Evolutionary conservation across 2,797 vertebrate genomes (phyloP).

Genomic region (Cetoscarus ocellatus): DNA sequence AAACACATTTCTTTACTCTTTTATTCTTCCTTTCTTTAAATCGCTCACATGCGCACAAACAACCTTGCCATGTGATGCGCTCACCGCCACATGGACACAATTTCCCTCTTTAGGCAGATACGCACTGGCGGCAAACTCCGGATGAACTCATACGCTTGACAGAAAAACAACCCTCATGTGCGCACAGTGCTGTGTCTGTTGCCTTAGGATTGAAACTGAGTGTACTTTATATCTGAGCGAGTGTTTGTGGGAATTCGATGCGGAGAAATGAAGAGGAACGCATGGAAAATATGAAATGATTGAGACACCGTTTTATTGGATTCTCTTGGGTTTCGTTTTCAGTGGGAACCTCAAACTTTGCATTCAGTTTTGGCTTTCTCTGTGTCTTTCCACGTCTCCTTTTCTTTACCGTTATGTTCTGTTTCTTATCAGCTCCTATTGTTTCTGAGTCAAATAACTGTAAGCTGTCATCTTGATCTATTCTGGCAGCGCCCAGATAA

Average conservation of each 20-base stretch:
- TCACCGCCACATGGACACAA: conserved; percentile 33
- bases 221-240: neutral
- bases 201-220: conserved; percentile 8
- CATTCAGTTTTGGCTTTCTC: conserved; percentile 24
- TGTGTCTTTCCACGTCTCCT: conserved; percentile 12
- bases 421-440: conserved; percentile 23
- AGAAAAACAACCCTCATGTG: conserved; percentile 22
- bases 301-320: conserved; percentile 64
- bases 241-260: conserved; percentile 2
- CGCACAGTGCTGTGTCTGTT: conserved; percentile 12
- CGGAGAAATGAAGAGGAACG: conserved; percentile 58
- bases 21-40: conserved; percentile 4
- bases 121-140: conserved; percentile 29
- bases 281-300: conserved; percentile 64
- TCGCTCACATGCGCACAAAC: neutral
- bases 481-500: conserved; percentile 27
- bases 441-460: conserved; percentile 8
- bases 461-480: conserved; percentile 12
- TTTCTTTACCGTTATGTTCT: conserved; percentile 4
- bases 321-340: conserved; percentile 53
- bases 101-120: conserved; percentile 38
- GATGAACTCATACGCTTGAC: conserved; percentile 25
- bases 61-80: conserved; percentile 18
- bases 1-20: conserved; percentile 1
- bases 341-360: conserved; percentile 43